phyloP scores from a whole-genome alignment of 2,113 vertebrate species.

The Ochotona princeps region DNA sequence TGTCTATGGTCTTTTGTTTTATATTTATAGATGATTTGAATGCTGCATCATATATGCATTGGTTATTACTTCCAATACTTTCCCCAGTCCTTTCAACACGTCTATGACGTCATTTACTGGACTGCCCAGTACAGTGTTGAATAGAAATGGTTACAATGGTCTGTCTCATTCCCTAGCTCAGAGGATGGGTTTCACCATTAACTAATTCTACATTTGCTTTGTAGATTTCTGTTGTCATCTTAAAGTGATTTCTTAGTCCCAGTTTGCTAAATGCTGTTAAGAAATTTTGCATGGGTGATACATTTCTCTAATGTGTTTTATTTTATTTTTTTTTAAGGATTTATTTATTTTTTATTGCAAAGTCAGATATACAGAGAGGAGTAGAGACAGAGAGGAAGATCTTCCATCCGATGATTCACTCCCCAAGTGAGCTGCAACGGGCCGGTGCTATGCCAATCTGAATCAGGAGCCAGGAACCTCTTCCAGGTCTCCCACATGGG shows the following conservation, averaged over 20 bases:
- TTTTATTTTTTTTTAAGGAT: no score
- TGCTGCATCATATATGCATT: neutral
- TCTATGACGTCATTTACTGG: neutral
- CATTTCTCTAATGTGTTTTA: neutral
- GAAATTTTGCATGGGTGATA: neutral
- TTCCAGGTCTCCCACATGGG: no score
- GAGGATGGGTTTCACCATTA: neutral
- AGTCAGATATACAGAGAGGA: no score
- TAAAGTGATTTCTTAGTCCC: neutral
- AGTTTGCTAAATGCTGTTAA: slow-evolving; percentile 8
- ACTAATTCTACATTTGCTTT: neutral
- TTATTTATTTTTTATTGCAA: no score
- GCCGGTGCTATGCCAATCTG: no score
- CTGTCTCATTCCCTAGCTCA: neutral
- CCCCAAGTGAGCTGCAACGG: no score
- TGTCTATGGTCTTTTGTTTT: no score
- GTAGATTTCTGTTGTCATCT: neutral
- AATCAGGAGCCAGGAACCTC: no score
- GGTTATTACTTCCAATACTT: neutral
- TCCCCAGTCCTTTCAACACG: neutral
- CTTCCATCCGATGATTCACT: no score
- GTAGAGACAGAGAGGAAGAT: no score
- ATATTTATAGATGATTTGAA: neutral
- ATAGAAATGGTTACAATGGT: neutral
- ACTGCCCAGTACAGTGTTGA: neutral